phyloP scores from a whole-genome alignment of 2,888 invertebrate species.

The Poecilus cupreus region DNA sequence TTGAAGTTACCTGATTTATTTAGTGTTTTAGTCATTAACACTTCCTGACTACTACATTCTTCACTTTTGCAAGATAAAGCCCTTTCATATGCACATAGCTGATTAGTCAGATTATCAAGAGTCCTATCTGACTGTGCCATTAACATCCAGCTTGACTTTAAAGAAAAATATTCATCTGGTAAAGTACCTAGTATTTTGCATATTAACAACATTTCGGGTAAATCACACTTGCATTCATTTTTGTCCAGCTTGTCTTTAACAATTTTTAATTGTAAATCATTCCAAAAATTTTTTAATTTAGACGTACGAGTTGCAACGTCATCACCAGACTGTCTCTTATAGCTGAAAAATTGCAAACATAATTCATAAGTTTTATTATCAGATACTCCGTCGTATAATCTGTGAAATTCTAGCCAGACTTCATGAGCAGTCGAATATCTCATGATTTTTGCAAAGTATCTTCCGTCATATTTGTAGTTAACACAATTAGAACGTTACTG shows the following conservation, averaged over 20 bases:
- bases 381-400: slow-evolving; percentile 60
- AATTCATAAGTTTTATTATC: slow-evolving; percentile 61
- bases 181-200: slow-evolving; percentile 57
- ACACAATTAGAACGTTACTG: slow-evolving; percentile 45
- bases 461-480: slow-evolving; percentile 62
- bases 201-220: slow-evolving; percentile 54
- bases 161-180: slow-evolving; percentile 58
- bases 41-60: not conserved
- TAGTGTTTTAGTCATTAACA: not conserved
- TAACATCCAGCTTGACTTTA: slow-evolving; percentile 55
- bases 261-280: not conserved
- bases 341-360: slow-evolving; percentile 61
- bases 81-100: slow-evolving; percentile 58
- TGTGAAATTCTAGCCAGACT: slow-evolving; percentile 62
- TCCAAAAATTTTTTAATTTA: slow-evolving; percentile 52
- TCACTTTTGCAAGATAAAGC: slow-evolving; percentile 15
- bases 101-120: slow-evolving; percentile 52
- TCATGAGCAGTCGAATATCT: slow-evolving; percentile 59
- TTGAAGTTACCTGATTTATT: not conserved
- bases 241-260: too few relatives aligned
- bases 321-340: slow-evolving; percentile 38
- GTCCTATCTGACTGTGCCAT: slow-evolving; percentile 48
- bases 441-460: slow-evolving; percentile 62
- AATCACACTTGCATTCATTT: too few relatives aligned
- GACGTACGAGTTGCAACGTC: slow-evolving; percentile 57